Base-by-base conservation (phyloP, 2,113 vertebrate species). In the Romanogobio albipinnatus region DNA sequence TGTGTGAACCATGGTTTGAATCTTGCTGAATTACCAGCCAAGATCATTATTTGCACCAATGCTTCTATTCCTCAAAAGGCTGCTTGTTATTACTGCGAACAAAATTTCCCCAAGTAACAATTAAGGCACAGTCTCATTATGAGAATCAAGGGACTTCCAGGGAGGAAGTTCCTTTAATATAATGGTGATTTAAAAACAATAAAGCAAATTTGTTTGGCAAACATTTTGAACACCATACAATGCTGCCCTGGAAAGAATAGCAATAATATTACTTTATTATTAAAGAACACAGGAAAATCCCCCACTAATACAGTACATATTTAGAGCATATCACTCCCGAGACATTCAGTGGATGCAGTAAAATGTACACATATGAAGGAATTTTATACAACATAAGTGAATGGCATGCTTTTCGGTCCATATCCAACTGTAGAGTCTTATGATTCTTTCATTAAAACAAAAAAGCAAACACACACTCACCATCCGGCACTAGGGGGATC, bases 401-500 rank as follows among this genome's bases (percentile, higher is more conserved):
- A 36, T 39, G 17, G 15, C 3, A 17, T 15, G 3, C 6, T 49
- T 47, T 47, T 14, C 11, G 24, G n/a, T 74, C 11, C 43, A 49
- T 11, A 24, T 74, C 6, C 11, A 43, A 74, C 22, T 24, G 39
- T 7, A 45, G 4, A 45, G 68, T 74, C 29, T 14, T 68, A 68
- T 68, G 29, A 7, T 68, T 68, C 1, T 33, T 19, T 39, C 43
- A 36, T 33, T 62, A 80, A 26, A 24, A 45, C 0, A 0, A 64
- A 64, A 45, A 62, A 26, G 22, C 17, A 73, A 73, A 76, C 74
- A 76, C 39, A 71, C n/a, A 92, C 96, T 96, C 91, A 99, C 98
- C 97, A 79, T 99, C 97, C 83, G 98, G 98, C 43, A 98, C 96
- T 87, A 99, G 96, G 0, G 98, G 97, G 89, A 99, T 98, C 93